These are phyloP conservation scores for Trachurus trachurus DNA, from an alignment of 2,797 vertebrate genomes.

Conservation along the genomic window DNA sequence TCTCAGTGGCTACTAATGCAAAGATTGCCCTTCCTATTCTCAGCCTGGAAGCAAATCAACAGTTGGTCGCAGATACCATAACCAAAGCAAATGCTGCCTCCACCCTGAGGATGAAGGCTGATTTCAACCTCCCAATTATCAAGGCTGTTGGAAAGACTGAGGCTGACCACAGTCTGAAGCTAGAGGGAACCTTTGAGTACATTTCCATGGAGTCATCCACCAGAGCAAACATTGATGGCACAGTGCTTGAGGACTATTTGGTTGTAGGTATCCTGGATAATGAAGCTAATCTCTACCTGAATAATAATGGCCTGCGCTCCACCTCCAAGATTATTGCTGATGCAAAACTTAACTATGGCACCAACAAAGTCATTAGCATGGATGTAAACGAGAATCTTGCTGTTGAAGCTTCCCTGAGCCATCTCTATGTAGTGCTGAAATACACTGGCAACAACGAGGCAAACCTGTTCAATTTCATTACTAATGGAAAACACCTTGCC, in stretches of 20 bases:
- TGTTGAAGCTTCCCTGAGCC: conserved; percentile 85
- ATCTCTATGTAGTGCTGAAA: conserved; percentile 87
- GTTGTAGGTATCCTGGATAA: conserved; percentile 86
- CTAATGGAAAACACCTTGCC: conserved; percentile 85
- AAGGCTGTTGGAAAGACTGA: conserved; percentile 81
- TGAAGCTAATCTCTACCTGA: conserved; percentile 88
- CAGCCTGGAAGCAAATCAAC: conserved; percentile 88
- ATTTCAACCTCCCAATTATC: conserved; percentile 82
- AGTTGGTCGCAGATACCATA: conserved; percentile 89
- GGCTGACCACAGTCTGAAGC: conserved; percentile 84
- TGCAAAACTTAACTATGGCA: conserved; percentile 76
- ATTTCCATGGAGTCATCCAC: conserved; percentile 87
- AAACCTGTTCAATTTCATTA: conserved; percentile 75
- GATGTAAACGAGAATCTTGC: conserved; percentile 88
- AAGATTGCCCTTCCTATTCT: conserved; percentile 84
- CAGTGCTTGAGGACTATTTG: conserved; percentile 73
- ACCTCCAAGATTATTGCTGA: conserved; percentile 84
- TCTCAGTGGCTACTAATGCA: conserved; percentile 83
- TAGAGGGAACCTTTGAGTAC: conserved; percentile 86
- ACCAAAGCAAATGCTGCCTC: conserved; percentile 85
- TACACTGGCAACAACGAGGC: conserved; percentile 86
- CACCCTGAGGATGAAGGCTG: conserved; percentile 84
- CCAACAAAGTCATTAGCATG: conserved; percentile 82
- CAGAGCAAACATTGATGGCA: conserved; percentile 85
- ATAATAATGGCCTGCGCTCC: conserved; percentile 87